Base-by-base conservation (phyloP, 2,888 invertebrate genomes). In the Sminthurides aquaticus region DNA sequence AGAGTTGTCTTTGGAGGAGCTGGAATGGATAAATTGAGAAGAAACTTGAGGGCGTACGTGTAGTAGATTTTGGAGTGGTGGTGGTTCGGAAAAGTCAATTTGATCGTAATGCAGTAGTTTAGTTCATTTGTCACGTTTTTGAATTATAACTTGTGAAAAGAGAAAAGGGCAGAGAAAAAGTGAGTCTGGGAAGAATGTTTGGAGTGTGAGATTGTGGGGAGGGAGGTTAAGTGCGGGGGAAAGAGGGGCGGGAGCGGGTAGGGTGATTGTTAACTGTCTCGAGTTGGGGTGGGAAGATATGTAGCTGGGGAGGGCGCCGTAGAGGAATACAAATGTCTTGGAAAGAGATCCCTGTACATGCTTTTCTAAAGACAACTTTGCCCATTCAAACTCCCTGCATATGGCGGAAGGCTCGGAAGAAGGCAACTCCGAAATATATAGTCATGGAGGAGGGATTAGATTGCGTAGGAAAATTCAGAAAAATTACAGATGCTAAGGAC, bases 31-130 rank as follows among this genome's bases (percentile, higher is more conserved):
- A n/a, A n/a, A n/a, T n/a, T n/a, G n/a, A n/a, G n/a, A n/a, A n/a
- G n/a, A n/a, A n/a, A n/a, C n/a, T n/a, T n/a, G n/a, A n/a, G n/a
- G n/a, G n/a, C n/a, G n/a, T n/a, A n/a, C n/a, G n/a, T n/a, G n/a
- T n/a, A n/a, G n/a, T n/a, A n/a, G n/a, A n/a, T n/a, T n/a, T n/a
- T n/a, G n/a, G n/a, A n/a, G n/a, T n/a, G 58, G 58, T 24, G 58
- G 58, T n/a, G n/a, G n/a, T n/a, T n/a, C 55, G 57, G 57, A 62
- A 63, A 63, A 63, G 57, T 63, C 63, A 63, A 63, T 63, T 63
- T 58, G 57, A 63, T 48, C 57, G 63, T 63, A 63, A 63, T 63
- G 58, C 63, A 63, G 57, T 57, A 57, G 63, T 63, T 63, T 63
- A 57, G 57, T 58, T 63, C 57, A 56, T 63, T 57, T 57, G 57